These are phyloP conservation scores for Otolemur garnettii DNA, from an alignment of 2,113 vertebrate genomes.

Conservation along the genomic window DNA sequence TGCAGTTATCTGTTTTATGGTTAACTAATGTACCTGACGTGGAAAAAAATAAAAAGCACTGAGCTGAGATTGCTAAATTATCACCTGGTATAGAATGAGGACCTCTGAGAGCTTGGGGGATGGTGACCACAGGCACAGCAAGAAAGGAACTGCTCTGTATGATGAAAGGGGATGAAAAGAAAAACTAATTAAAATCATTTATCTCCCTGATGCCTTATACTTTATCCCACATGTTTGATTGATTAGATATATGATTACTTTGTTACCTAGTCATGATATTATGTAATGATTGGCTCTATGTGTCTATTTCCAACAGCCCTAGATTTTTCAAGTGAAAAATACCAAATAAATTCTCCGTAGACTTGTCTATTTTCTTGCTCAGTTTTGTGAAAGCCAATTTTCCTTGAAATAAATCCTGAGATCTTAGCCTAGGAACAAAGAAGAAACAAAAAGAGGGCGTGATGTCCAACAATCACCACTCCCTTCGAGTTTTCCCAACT, in stretches of 20 bases:
- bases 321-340: not conserved
- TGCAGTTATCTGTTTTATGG: not conserved
- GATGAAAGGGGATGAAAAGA: not conserved
- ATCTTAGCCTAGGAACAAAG: not conserved
- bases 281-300: not conserved
- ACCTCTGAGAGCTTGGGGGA: not conserved
- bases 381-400: constrained; percentile 40
- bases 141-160: not conserved
- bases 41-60: not conserved
- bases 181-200: not conserved
- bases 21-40: not conserved
- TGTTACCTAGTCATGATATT: not conserved
- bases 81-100: not conserved
- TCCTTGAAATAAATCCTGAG: constrained; percentile 41
- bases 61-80: not conserved
- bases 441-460: not conserved
- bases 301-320: not conserved
- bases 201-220: not conserved
- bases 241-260: not conserved
- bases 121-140: not conserved
- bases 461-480: not conserved
- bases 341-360: not conserved
- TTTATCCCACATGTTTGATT: not conserved
- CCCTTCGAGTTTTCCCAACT: not conserved
- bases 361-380: not conserved